These are phyloP conservation scores for Timandra comae DNA, from an alignment of 2,888 invertebrate genomes.

Conservation along the genomic window DNA sequence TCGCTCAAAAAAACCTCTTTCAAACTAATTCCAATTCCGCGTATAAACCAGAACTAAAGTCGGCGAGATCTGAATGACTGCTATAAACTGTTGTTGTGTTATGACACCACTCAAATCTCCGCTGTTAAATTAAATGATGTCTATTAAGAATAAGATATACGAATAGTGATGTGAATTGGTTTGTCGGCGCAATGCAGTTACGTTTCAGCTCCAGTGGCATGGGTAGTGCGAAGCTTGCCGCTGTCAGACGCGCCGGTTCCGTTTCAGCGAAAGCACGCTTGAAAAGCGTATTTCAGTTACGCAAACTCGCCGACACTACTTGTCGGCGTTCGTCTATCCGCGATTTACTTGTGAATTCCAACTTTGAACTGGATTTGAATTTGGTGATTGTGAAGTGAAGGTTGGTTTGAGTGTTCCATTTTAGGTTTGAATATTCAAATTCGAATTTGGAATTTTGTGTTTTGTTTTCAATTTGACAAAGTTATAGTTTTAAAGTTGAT, in stretches of 20 bases:
- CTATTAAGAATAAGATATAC: conserved; percentile 6
- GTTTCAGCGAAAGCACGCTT: conserved; percentile 59
- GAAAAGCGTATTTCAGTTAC: conserved; percentile 33
- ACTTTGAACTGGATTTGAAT: conserved; percentile 14
- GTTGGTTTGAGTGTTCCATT: conserved; percentile 33
- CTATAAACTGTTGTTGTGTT: conserved; percentile 49
- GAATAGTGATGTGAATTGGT: conserved; percentile 9
- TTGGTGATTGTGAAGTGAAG: conserved; percentile 36
- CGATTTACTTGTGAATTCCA: conserved; percentile 19
- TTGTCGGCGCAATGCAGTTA: conserved; percentile 67
- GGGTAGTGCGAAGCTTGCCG: conserved; percentile 35
- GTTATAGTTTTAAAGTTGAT: too few relatives aligned
- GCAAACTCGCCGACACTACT: conserved; percentile 31
- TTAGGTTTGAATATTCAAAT: conserved; percentile 8
- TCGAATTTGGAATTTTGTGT: conserved; percentile 3
- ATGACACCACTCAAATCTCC: conserved; percentile 53
- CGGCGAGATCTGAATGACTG: conserved; percentile 37
- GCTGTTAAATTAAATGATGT: conserved; percentile 37
- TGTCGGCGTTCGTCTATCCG: conserved; percentile 5
- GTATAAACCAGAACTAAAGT: background rate
- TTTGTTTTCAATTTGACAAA: background rate
- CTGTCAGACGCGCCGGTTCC: conserved; percentile 60
- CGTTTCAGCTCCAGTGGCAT: conserved; percentile 36
- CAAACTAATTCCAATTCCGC: conserved; percentile 27
- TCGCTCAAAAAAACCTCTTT: too few relatives aligned